Percentiles rank a stretch among this genome's conserved stretches.
Evolutionary conservation across 2,888 invertebrate species (phyloP).

Genomic region (Mythimna vitellina): DNA sequence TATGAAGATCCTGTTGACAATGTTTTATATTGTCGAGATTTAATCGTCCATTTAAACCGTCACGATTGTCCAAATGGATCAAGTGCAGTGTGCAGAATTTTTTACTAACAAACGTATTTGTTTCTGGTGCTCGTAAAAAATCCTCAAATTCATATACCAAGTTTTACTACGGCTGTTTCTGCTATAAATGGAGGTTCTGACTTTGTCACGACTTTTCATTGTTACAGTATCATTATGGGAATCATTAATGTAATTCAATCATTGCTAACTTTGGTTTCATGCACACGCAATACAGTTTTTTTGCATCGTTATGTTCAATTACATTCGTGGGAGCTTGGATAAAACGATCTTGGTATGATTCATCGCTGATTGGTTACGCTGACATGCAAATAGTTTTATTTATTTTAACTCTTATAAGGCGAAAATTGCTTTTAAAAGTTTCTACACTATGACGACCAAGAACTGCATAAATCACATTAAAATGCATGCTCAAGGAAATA

Average conservation of each 20-base stretch:
- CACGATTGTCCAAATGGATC: conserved; percentile 45
- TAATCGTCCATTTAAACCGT: conserved; percentile 47
- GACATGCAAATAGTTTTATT: conserved; percentile 38
- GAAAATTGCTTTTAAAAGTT: conserved; percentile 9
- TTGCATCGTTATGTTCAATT: conserved; percentile 53
- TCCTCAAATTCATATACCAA: neutral
- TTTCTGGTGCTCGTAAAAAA: conserved; percentile 14
- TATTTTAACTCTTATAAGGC: neutral
- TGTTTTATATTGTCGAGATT: conserved; percentile 59
- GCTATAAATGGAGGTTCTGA: conserved; percentile 15
- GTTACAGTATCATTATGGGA: conserved; percentile 51
- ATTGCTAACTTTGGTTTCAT: conserved; percentile 48
- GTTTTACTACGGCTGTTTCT: conserved; percentile 18
- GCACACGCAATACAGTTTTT: conserved; percentile 59
- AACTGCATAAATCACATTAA: conserved; percentile 19
- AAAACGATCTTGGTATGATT: conserved; percentile 57
- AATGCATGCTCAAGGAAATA: conserved; percentile 27
- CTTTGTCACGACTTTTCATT: conserved; percentile 54
- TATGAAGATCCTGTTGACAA: conserved; percentile 65
- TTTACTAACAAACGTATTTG: conserved; percentile 8
- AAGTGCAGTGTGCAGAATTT: conserved; percentile 30
- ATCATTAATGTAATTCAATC: conserved; percentile 54
- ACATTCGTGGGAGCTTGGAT: conserved; percentile 57
- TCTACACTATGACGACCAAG: conserved; percentile 1
- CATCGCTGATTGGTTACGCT: conserved; percentile 43